A percentile compares a stretch with the other conserved stretches of the same genome.
Conservation (phyloP, 2,797 vertebrate species). For the Meriones psammophilus region DNA sequence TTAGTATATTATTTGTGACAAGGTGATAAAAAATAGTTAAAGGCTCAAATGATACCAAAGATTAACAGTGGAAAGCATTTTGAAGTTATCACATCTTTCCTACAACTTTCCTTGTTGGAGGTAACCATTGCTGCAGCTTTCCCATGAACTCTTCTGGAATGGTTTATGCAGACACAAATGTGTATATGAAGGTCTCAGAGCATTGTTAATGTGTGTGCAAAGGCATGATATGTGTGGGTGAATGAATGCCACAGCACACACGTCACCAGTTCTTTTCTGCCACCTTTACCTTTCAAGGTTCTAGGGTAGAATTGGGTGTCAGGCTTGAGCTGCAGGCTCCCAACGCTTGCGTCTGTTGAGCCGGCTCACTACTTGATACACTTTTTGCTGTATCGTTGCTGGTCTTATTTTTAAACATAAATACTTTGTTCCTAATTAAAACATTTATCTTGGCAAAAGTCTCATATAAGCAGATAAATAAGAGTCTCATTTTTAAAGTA, state of each 20-base stretch:
- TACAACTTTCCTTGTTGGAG: neutral
- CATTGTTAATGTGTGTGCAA: neutral
- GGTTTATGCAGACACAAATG: neutral
- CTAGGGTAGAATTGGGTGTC: neutral
- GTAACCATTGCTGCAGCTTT: neutral
- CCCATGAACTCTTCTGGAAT: neutral
- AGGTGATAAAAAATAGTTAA: neutral
- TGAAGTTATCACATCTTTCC: neutral
- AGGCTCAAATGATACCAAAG: constrained; percentile 4
- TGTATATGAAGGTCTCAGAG: neutral
- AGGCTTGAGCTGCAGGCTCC: neutral
- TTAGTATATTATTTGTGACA: constrained; percentile 19
- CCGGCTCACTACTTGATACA: neutral
- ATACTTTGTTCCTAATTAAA: constrained; percentile 53
- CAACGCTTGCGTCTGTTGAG: neutral
- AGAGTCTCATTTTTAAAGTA: constrained; percentile 35
- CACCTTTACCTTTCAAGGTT: too few relatives aligned
- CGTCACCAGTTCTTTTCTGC: neutral
- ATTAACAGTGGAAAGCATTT: neutral
- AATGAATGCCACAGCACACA: neutral
- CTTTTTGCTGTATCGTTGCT: neutral
- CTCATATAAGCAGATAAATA: constrained; percentile 45
- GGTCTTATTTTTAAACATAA: neutral
- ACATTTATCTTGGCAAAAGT: neutral
- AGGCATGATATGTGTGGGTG: neutral